Conservation (phyloP, 2,888 invertebrate genomes). For the Athrips mouffetella region DNA sequence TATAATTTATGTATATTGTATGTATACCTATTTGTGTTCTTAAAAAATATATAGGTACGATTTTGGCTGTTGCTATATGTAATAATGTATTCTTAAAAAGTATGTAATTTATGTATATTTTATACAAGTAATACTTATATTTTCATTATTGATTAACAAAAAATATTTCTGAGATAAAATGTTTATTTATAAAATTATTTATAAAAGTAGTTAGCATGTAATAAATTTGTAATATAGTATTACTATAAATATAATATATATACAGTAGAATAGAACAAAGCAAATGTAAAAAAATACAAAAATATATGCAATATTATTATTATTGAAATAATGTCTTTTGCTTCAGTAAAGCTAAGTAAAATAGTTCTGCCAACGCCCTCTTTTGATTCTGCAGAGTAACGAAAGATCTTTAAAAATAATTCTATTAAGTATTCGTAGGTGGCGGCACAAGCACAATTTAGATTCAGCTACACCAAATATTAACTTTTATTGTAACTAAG, state of each 20-base stretch:
- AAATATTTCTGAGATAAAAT: too few species aligned
- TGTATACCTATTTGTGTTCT: background rate
- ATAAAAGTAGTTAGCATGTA: conserved; percentile 16
- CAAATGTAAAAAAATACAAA: conserved; percentile 44
- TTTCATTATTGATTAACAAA: too few species aligned
- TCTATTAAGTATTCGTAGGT: background rate
- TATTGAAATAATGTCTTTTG: background rate
- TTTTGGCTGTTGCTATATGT: too few species aligned
- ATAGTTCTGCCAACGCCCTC: background rate
- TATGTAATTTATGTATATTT: too few species aligned
- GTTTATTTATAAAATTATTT: too few species aligned
- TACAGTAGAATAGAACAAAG: conserved; percentile 41
- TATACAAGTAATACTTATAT: too few species aligned
- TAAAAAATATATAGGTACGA: too few species aligned
- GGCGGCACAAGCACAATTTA: background rate
- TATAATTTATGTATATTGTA: conserved; percentile 8
- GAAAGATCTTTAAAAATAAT: background rate
- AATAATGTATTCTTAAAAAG: too few species aligned
- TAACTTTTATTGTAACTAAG: too few species aligned
- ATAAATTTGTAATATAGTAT: conserved; percentile 28
- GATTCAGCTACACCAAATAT: background rate
- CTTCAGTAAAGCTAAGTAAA: too few species aligned
- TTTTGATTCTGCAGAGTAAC: background rate
- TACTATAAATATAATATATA: conserved; percentile 36
- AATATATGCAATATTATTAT: conserved; percentile 14